Evolutionary conservation across 2,797 vertebrate species (phyloP).

Genomic region (Esox masquinongy): DNA sequence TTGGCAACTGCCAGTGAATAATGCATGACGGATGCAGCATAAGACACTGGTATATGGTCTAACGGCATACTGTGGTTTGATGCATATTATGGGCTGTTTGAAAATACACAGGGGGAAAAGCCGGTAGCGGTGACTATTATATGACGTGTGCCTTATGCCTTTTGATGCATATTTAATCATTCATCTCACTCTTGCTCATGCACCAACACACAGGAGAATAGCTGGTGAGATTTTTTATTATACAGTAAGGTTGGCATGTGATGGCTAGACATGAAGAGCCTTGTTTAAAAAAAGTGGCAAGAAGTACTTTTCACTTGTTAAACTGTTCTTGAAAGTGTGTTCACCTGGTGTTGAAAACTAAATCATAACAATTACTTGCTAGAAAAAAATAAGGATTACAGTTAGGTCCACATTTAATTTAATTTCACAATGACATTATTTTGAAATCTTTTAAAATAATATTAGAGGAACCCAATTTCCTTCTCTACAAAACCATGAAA

Average conservation of each 20-base stretch:
- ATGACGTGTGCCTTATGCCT: background rate
- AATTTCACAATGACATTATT: background rate
- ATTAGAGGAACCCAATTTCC: background rate
- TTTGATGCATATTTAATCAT: background rate
- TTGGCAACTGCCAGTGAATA: background rate
- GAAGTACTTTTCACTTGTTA: background rate
- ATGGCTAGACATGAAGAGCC: background rate
- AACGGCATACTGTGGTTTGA: background rate
- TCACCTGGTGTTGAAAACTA: background rate
- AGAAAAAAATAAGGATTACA: background rate
- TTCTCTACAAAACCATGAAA: background rate
- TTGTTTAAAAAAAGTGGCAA: background rate
- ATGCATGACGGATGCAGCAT: background rate
- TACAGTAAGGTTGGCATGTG: background rate
- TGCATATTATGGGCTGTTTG: background rate
- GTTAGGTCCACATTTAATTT: background rate
- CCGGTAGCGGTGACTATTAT: background rate
- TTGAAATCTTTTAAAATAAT: background rate
- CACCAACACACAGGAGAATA: background rate
- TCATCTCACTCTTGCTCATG: background rate
- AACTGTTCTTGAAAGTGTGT: background rate
- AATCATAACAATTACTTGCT: background rate
- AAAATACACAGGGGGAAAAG: background rate
- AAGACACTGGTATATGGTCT: background rate
- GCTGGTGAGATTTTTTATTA: background rate